phyloP scores from a whole-genome alignment of 2,797 vertebrate genomes.

The Fundulus diaphanus region DNA sequence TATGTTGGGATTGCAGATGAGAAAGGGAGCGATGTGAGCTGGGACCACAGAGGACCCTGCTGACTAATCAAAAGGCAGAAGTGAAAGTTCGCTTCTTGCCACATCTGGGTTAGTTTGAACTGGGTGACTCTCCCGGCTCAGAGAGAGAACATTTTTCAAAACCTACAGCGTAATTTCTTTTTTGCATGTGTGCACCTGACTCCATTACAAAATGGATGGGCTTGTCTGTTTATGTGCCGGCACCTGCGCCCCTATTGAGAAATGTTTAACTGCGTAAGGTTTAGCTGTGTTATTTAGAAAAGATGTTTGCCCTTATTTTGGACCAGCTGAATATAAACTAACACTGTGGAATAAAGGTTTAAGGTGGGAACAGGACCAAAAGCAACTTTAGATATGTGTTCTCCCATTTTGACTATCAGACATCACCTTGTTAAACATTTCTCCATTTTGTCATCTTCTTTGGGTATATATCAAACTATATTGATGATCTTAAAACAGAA shows the following conservation, averaged over 20 bases:
- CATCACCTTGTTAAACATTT: background rate
- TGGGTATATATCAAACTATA: background rate
- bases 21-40: slow-evolving; percentile 50
- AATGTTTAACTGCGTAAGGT: slow-evolving; percentile 21
- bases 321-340: background rate
- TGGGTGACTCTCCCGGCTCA: slow-evolving; percentile 59
- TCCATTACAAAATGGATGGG: slow-evolving; percentile 38
- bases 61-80: slow-evolving; percentile 78
- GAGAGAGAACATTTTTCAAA: slow-evolving; percentile 67
- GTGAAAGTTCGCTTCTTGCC: slow-evolving; percentile 72
- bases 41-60: slow-evolving; percentile 66
- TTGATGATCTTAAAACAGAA: too few species aligned
- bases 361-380: background rate
- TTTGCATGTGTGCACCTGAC: slow-evolving; percentile 62
- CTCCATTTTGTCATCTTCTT: background rate
- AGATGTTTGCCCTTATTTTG: slow-evolving; percentile 11
- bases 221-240: slow-evolving; percentile 34
- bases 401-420: too few species aligned
- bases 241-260: slow-evolving; percentile 42
- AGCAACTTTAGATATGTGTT: background rate
- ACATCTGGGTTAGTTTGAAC: slow-evolving; percentile 75
- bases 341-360: background rate
- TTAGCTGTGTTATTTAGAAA: slow-evolving; percentile 27
- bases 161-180: slow-evolving; percentile 30
- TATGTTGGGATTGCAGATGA: slow-evolving; percentile 55